These are phyloP conservation scores for Esox masquinongy DNA, from an alignment of 2,797 vertebrate genomes.

Conservation along the genomic window DNA sequence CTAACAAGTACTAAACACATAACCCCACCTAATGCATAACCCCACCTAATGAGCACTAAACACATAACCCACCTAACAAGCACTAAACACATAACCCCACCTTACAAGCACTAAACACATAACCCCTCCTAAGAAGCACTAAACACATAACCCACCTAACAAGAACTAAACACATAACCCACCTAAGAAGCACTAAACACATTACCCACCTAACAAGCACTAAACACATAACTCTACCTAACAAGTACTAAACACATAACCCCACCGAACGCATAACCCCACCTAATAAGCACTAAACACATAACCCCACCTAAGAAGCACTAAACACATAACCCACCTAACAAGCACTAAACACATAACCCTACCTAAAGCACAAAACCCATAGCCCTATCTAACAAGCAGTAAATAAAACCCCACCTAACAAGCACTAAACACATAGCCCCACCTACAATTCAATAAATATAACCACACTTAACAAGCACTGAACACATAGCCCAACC, in stretches of 20 bases:
- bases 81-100: background rate
- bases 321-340: conserved; percentile 4
- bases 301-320: conserved; percentile 31
- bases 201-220: conserved; percentile 41
- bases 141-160: conserved; percentile 50
- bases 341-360: conserved; percentile 42
- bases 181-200: conserved; percentile 33
- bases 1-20: conserved; percentile 56
- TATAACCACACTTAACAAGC: conserved; percentile 37
- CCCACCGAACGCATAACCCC: conserved; percentile 40
- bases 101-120: conserved; percentile 43
- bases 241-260: conserved; percentile 43
- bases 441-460: conserved; percentile 24
- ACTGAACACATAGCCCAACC: conserved; percentile 45
- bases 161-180: conserved; percentile 48
- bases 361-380: conserved; percentile 34
- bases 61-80: conserved; percentile 47
- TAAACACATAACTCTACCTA: background rate
- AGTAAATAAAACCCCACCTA: conserved; percentile 38
- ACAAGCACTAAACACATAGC: conserved; percentile 14
- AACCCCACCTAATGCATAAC: conserved; percentile 18
- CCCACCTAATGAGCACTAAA: conserved; percentile 19
- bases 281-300: conserved; percentile 40
- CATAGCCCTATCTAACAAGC: conserved; percentile 30
- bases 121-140: conserved; percentile 21